Conservation (phyloP, 2,113 vertebrate species). For the Poeciliopsis occidentalis region DNA sequence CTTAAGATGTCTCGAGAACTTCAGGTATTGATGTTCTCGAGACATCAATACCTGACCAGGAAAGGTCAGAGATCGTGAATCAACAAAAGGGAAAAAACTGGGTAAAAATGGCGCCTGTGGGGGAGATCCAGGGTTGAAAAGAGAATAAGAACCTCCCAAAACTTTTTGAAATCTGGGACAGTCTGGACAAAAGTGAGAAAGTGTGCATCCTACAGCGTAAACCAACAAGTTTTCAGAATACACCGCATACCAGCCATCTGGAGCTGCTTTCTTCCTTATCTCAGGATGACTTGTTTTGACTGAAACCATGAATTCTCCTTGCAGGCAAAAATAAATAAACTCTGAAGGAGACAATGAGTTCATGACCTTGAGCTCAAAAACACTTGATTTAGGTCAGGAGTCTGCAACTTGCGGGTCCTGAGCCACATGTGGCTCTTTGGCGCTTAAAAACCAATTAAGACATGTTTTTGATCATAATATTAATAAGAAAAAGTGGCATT, state of each 20-base stretch:
- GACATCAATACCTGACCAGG: too few relatives aligned
- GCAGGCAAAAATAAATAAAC: background rate
- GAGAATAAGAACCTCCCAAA: background rate
- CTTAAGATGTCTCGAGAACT: background rate
- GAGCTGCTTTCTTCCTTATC: background rate
- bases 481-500: too few relatives aligned
- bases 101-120: background rate
- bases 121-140: too few relatives aligned
- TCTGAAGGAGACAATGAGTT: background rate
- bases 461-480: too few relatives aligned
- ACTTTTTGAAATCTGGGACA: too few relatives aligned
- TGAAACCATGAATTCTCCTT: background rate
- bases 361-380: background rate
- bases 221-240: too few relatives aligned
- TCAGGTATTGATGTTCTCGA: background rate
- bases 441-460: too few relatives aligned
- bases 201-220: background rate
- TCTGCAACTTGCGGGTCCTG: too few relatives aligned
- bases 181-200: background rate
- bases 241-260: too few relatives aligned
- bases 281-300: background rate
- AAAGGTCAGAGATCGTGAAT: background rate
- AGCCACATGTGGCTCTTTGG: too few relatives aligned
- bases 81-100: background rate
- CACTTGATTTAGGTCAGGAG: too few relatives aligned